A percentile compares a stretch with the other conserved stretches of the same genome.
Conservation (phyloP, 2,797 vertebrate species). For the Dicrostonyx torquatus region DNA sequence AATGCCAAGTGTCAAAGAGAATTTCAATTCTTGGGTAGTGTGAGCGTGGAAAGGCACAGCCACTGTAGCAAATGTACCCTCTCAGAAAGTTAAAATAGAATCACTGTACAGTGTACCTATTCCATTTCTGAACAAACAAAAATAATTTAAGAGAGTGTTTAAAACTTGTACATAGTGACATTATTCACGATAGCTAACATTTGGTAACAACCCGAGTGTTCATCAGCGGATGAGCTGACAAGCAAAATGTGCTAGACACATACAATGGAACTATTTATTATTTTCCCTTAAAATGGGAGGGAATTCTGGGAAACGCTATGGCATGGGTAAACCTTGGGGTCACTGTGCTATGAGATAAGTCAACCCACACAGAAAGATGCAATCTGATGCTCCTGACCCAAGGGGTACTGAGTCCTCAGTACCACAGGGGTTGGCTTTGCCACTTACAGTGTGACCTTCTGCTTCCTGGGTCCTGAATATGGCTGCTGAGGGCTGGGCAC, state of each 20-base stretch:
- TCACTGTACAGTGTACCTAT: neutral
- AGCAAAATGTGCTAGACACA: neutral
- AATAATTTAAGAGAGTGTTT: neutral
- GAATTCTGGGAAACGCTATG: neutral
- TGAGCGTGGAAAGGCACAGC: neutral
- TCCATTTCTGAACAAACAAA: neutral
- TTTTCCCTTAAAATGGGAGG: neutral
- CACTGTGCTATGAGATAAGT: neutral
- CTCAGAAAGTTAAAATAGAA: neutral
- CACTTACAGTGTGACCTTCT: neutral
- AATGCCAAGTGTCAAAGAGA: neutral
- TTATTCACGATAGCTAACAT: neutral
- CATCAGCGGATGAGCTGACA: no score
- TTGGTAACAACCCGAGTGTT: neutral
- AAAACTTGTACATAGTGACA: neutral
- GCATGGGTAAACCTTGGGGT: neutral
- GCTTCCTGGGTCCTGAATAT: neutral
- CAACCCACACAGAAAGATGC: neutral
- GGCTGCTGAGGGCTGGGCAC: neutral
- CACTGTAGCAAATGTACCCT: neutral
- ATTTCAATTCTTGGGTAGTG: neutral
- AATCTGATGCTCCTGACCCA: no score
- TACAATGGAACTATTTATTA: neutral
- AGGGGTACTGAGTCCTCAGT: no score
- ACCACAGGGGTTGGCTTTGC: neutral